Conservation (phyloP, 2,888 invertebrate genomes). For the Pyrochroa serraticornis region DNA sequence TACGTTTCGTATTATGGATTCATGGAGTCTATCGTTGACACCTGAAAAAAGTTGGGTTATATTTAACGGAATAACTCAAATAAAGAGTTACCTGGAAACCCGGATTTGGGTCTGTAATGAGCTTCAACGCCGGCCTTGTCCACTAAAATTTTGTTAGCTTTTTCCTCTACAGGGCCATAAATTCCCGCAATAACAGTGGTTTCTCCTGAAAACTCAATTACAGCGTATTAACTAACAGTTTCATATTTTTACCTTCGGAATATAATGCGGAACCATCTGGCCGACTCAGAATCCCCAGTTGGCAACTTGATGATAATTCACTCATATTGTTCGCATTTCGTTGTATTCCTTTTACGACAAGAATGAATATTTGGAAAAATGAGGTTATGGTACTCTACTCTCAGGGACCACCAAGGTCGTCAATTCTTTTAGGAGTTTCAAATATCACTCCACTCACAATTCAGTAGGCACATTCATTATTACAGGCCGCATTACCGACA, state of each 20-base stretch:
- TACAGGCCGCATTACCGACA: too few species aligned
- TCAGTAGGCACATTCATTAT: too few species aligned
- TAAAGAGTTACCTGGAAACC: conserved; percentile 64
- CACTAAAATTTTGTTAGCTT: conserved; percentile 74
- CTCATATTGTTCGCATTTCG: conserved; percentile 1
- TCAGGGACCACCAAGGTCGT: too few species aligned
- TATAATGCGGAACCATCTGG: conserved; percentile 81
- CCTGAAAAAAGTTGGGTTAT: conserved; percentile 51
- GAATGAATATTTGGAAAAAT: too few species aligned
- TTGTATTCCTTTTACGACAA: too few species aligned
- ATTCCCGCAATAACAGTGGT: conserved; percentile 79
- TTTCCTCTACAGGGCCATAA: conserved; percentile 84
- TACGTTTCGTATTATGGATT: conserved; percentile 75
- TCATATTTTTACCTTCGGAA: conserved; percentile 69
- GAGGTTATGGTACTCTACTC: too few species aligned
- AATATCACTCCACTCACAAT: too few species aligned
- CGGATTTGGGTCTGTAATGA: conserved; percentile 76
- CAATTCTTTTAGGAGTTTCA: too few species aligned
- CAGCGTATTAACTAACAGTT: conserved; percentile 9
- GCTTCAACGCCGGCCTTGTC: conserved; percentile 83
- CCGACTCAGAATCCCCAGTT: conserved; percentile 73
- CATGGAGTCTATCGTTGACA: conserved; percentile 73
- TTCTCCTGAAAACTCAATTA: conserved; percentile 65
- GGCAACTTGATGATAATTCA: conserved; percentile 47
- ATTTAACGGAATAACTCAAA: neutral